Percentiles rank a stretch among this genome's conserved stretches.
These are phyloP conservation scores for Heliconius himera DNA, from an alignment of 1,140 invertebrate species.

Conservation along the genomic window DNA sequence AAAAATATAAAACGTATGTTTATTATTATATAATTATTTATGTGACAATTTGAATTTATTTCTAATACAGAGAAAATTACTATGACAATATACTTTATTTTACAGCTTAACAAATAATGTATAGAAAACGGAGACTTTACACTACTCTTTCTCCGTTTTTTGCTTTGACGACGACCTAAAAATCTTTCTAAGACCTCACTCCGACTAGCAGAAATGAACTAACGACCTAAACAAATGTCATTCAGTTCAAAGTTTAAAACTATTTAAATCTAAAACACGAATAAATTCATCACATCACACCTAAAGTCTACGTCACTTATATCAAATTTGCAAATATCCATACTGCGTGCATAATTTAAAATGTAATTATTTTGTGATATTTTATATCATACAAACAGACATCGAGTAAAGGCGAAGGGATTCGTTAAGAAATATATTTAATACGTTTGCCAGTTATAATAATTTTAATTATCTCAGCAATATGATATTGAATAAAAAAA, in stretches of 20 bases:
- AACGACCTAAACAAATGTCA: not conserved
- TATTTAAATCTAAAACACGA: constrained; percentile 19
- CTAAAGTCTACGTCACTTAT: constrained; percentile 20
- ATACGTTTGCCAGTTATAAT: not conserved
- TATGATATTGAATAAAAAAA: not conserved
- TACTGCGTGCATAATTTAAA: not conserved
- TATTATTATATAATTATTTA: not conserved
- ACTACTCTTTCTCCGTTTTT: not conserved
- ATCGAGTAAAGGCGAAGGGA: not conserved
- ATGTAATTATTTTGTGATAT: not conserved
- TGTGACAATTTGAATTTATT: not conserved
- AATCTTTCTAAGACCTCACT: not conserved
- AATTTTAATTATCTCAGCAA: not conserved
- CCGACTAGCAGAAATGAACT: not conserved
- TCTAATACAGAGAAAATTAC: constrained; percentile 18
- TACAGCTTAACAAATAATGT: not conserved
- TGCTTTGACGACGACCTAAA: not conserved
- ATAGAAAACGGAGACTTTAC: not conserved
- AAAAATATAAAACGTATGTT: not conserved
- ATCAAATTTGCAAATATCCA: not conserved
- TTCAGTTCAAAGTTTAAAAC: not conserved
- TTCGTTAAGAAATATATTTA: not conserved
- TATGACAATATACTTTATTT: constrained; percentile 10
- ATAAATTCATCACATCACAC: constrained; percentile 34
- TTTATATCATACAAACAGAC: not conserved